Evolutionary conservation across 2,797 vertebrate species (phyloP), one percentile per base, ranked within the genome.

Genomic region (Sebastes steindachneri): DNA sequence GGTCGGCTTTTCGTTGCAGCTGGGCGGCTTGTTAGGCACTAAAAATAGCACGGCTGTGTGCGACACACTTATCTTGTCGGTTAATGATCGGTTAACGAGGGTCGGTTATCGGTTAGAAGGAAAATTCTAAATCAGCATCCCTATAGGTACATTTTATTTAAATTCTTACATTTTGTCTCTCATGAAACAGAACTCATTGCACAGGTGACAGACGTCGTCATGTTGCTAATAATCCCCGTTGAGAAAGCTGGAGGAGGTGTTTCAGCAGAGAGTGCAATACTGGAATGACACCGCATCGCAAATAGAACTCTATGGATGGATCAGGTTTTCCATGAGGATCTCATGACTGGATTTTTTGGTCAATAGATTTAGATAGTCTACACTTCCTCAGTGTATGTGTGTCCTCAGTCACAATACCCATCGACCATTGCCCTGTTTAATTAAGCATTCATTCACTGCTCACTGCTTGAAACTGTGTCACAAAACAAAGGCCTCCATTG

Each of bases 401-500:
- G 41, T 87, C 67, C 59, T 19, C 57, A 35, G 65, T 70, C 77
- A 87, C 89, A 89, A 84, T 79, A 68, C 57, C 75, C 85, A 79
- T 71, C 73, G 59, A 79, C 86, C 73, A 82, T 93, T 94, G 92
- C 90, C 92, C 86, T 72, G 88, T 83, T 94, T 93, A 91, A 95
- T 96, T 92, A 93, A 92, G 85, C 85, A 86, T 95, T 93, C 88
- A 93, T 95, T 92, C 86, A 85, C 83, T 94, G 89, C 88, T 75
- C 37, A 80, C 72, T n/a, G 88, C 82, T 87, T 88, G 80, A 89
- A 95, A 94, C 93, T 95, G 93, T 95, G 94, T 92, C 94, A 94
- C 86, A 70, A 91, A 93, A 95, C 95, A 95, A 96, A 95, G 93
- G 90, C 89, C 86, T 89, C 88, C 77, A 89, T 90, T 93, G 92